Evolutionary conservation across 1,140 invertebrate genomes (phyloP), one percentile per base, ranked within the genome.

Genomic region (Drosophila bocki): DNA sequence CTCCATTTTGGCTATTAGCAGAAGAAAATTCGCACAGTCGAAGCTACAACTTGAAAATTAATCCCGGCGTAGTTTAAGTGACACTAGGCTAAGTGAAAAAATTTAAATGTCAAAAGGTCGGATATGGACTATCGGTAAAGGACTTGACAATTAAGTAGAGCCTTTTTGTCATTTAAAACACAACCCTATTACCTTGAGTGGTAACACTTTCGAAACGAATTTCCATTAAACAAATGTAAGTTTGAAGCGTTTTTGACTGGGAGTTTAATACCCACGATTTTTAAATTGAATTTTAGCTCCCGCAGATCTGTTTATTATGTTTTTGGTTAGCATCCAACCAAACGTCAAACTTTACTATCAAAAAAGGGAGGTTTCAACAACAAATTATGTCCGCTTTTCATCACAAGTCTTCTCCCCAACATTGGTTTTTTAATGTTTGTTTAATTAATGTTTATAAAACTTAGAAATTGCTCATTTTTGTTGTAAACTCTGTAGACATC

Each of bases 1-100:
- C 22, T 86, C 75, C 82, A 86, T 86, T 71, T 75, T 72, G 33
- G 45, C 53, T 45, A 22, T 39, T 39, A 71, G 41, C 44, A 67
- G 63, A 51, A 59, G 33, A 32, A 37, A 61, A 60, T 58, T 53
- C 39, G 59, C 67, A 47, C 35, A 53, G 51, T 57, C 37, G 35
- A 54, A 50, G 48, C 26, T 69, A 65, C 41, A 51, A 78, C 82
- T 78, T 48, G 67, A 19, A 78, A 71, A 48, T 45, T 39, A 54
- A 76, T 22, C n/a, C 42, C 17, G 42, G 32, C 35, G 70, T 22
- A 71, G 61, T 51, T 63, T 32, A 56, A 79, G 56, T 68, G 82
- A 70, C 47, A 69, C 15, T 3, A 19, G 41, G 41, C 17, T 8
- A 29, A 42, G 35, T 53, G 41, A 70, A 78, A 51, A 53, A 45